Percentiles rank a stretch among this genome's conserved stretches.
Conservation (phyloP, 2,797 vertebrate species). For the Propithecus deckenii region DNA sequence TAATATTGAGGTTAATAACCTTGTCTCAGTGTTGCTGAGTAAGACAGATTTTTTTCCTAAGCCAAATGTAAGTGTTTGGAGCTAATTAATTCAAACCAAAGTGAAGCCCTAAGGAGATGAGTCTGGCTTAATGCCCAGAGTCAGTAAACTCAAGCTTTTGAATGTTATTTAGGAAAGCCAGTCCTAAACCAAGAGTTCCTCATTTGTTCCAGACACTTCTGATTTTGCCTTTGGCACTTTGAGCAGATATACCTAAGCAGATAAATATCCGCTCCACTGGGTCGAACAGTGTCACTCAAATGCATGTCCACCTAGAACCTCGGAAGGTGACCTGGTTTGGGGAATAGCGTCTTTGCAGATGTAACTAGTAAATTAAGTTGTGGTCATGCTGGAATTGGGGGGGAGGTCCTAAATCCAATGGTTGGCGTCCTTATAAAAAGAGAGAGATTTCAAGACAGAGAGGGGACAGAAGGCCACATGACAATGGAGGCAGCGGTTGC, state of each 20-base stretch:
- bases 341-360: neutral
- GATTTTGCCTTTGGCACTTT: neutral
- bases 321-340: neutral
- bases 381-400: too few relatives aligned
- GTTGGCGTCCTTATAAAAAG: neutral
- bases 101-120: neutral
- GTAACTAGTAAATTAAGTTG: neutral
- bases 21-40: slow-evolving; percentile 23
- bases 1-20: neutral
- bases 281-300: neutral
- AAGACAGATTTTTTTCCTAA: slow-evolving; percentile 29
- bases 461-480: too few relatives aligned
- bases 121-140: neutral
- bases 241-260: neutral
- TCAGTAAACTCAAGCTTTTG: neutral
- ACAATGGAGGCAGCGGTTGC: too few relatives aligned
- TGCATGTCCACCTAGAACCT: neutral
- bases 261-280: too few relatives aligned
- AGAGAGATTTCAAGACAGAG: neutral
- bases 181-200: neutral
- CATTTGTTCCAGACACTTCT: neutral
- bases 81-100: slow-evolving; percentile 38
- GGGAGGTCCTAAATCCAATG: neutral
- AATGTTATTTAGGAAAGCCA: neutral
- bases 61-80: slow-evolving; percentile 29